phyloP scores from a whole-genome alignment of 1,140 invertebrate species.

The Polypedilum pembai region DNA sequence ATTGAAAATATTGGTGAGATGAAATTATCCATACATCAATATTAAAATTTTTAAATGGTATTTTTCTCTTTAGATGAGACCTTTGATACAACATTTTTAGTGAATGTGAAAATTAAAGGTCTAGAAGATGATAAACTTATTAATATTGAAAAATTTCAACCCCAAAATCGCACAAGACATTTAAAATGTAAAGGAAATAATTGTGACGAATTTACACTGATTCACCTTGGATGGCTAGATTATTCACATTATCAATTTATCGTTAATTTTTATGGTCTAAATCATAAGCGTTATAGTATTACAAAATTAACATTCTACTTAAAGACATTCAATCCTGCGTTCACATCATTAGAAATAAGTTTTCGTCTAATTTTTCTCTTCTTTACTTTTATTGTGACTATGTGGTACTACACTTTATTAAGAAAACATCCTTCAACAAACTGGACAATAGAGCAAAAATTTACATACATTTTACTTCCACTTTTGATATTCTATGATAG shows the following conservation, averaged over 20 bases:
- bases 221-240: conserved; percentile 85
- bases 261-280: conserved; percentile 73
- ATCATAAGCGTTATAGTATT: conserved; percentile 76
- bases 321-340: conserved; percentile 89
- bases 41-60: conserved; percentile 29
- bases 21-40: conserved; percentile 29
- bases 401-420: conserved; percentile 83
- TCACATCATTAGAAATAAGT: conserved; percentile 95
- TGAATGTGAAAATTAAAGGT: conserved; percentile 74
- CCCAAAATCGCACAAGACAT: conserved; percentile 52
- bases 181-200: conserved; percentile 70
- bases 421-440: conserved; percentile 81
- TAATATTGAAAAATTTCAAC: not conserved
- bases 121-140: conserved; percentile 51
- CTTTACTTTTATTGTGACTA: conserved; percentile 76
- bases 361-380: conserved; percentile 89
- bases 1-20: conserved; percentile 66
- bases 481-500: conserved; percentile 86
- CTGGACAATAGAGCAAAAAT: conserved; percentile 98
- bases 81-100: conserved; percentile 79
- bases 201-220: conserved; percentile 80
- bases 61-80: conserved; percentile 61
- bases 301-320: conserved; percentile 83
- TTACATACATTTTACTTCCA: conserved; percentile 86
- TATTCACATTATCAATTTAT: conserved; percentile 82